Evolutionary conservation across 1,140 invertebrate genomes (phyloP).

Genomic region (Microplitis demolitor): DNA sequence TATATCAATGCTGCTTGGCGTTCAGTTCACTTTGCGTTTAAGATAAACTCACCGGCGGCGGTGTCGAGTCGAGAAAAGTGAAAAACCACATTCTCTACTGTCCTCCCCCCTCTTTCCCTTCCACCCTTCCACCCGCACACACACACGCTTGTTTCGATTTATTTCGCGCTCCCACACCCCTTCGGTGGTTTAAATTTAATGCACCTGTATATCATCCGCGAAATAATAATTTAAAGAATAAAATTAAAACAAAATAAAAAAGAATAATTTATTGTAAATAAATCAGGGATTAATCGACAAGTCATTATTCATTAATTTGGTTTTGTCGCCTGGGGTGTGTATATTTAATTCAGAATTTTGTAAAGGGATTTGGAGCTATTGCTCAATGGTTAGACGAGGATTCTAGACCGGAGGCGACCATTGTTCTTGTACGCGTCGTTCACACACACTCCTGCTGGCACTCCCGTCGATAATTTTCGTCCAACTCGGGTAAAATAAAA

Average conservation of each 20-base stretch:
- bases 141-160: too few relatives aligned
- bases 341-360: background rate
- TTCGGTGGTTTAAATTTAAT: background rate
- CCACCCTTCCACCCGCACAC: background rate
- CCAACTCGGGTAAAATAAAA: conserved; percentile 21
- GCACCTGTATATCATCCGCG: background rate
- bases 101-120: background rate
- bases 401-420: conserved; percentile 44
- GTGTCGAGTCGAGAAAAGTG: conserved; percentile 7
- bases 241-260: background rate
- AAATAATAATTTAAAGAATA: background rate
- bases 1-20: conserved; percentile 27
- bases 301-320: conserved; percentile 56
- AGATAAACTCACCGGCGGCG: conserved; percentile 42
- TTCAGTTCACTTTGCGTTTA: conserved; percentile 37
- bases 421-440: conserved; percentile 60
- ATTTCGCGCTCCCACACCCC: background rate
- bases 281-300: conserved; percentile 55
- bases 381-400: conserved; percentile 61
- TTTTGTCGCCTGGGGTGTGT: background rate
- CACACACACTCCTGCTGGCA: conserved; percentile 47
- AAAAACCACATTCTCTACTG: background rate
- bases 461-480: conserved; percentile 48
- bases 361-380: conserved; percentile 37
- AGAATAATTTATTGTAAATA: conserved; percentile 51